Base-by-base conservation (phyloP, 2,888 invertebrate genomes). In the Torymus aiolomorphi region DNA sequence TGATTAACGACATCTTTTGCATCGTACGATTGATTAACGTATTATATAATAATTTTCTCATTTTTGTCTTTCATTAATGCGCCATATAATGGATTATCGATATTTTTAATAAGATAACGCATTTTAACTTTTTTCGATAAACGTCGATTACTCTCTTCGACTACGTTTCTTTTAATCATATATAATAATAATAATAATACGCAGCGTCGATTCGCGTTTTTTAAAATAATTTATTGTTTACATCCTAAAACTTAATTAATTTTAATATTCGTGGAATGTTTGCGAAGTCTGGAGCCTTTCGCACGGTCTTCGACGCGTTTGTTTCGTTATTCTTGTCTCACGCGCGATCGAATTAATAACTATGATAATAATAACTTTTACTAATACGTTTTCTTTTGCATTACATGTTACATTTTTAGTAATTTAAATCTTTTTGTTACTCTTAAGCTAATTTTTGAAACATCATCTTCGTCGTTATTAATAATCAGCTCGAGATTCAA, bases 201-300 rank as follows among this genome's bases (percentile, higher is more conserved):
- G n/a, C 18, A 62, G 12, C 3, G 49, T 77, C 61, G 49, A 73
- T 62, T 76, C 78, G 65, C 72, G 63, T 12, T 81, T 18, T 49
- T 65, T 69, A 61, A 51, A 76, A 8, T 31, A 31, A 31, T 31
- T 63, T n/a, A 18, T 80, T 63, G 63, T 61, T 71, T 54, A 49
- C 77, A 76, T 74, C 12, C 24, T 82, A 70, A 76, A 70, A 59
- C n/a, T 79, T 74, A 78, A 67, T 78, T 75, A 67, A 71, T 65
- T 13, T 66, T 71, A 70, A 69, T 62, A 56, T 62, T 49, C 56
- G 54, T 80, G 80, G 80, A 80, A 80, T 80, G 80, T 69, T 63
- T 69, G n/a, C 51, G 80, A 80, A 80, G 76, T 73, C 63, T 77
- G 80, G 80, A 80, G 80, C 52, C 70, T 76, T 63, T 70, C 59